Evolutionary conservation across 2,797 vertebrate genomes (phyloP).

Genomic region (Melanotaenia parkinsoni): DNA sequence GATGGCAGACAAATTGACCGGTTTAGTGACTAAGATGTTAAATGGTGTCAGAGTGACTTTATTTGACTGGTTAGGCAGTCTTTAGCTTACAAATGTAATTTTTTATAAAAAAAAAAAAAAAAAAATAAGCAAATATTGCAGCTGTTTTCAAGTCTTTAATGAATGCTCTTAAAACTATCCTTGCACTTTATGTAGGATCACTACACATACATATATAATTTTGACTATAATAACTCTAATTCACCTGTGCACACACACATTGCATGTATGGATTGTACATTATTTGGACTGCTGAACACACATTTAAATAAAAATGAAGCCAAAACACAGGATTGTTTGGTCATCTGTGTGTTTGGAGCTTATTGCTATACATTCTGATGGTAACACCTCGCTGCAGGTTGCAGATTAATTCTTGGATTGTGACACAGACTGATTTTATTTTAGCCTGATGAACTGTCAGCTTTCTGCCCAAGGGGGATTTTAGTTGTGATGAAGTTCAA

Average conservation of each 20-base stretch:
- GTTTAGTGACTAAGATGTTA: slow-evolving; percentile 6
- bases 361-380: slow-evolving; percentile 4
- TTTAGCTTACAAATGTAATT: not conserved
- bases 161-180: not conserved
- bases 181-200: not conserved
- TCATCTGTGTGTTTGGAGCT: slow-evolving; percentile 23
- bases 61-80: not conserved
- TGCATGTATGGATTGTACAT: not conserved
- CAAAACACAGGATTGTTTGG: not conserved
- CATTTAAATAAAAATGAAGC: not conserved
- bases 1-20: slow-evolving; percentile 16
- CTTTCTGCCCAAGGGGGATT: not conserved
- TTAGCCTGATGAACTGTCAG: not conserved
- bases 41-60: slow-evolving; percentile 16
- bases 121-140: no score
- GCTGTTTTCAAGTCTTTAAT: not conserved
- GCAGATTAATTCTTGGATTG: not conserved
- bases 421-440: not conserved
- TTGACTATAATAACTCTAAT: slow-evolving; percentile 41
- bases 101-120: not conserved
- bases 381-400: slow-evolving; percentile 17
- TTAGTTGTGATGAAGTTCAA: not conserved
- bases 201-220: slow-evolving; percentile 4
- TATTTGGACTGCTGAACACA: not conserved
- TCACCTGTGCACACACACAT: slow-evolving; percentile 16